Base-by-base conservation (phyloP, 2,888 invertebrate species). In the Cheilosia soror region DNA sequence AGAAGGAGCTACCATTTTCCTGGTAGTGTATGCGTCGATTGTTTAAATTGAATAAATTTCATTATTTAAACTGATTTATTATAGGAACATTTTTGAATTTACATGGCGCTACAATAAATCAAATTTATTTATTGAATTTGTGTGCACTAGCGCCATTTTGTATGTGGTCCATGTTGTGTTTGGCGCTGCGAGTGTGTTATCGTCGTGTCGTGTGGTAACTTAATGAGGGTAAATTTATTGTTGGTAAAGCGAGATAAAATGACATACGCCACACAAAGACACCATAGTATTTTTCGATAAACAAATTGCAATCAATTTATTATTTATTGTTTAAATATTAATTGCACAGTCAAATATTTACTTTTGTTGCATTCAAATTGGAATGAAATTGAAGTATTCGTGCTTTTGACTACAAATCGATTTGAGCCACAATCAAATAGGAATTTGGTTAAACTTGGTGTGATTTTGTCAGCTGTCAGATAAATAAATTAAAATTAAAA, bases 71-170 rank as follows among this genome's bases (percentile, higher is more conserved):
- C 55, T 85, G 84, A 85, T 85, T 85, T 85, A 85, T 85, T 76
- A 62, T 53, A 42, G 60, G 66, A 33, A 55, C 0, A 81, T 80
- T 71, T 69, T 81, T 60, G 69, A 75, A 85, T 80, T 76, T 71
- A 81, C 80, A 81, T 66, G 75, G 37, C 44, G 47, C 47, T 55
- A 44, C 42, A 13, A 85, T 85, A 85, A 85, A 85, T 85, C 84
- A 85, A 85, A 76, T 85, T 80, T 85, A 85, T 85, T 80, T 84
- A 84, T 85, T 85, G 66, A 71, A 76, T 72, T 75, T 84, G 73
- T 69, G 13, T 68, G 44, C 42, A 68, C 42, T 68, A 60, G n/a
- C 66, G 66, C 47, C 11, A 62, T 51, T 66, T 60, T 60, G 44
- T 57, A 40, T 62, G 20, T 33, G 20, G 25, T 7, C 25, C 37